These are phyloP conservation scores for Ellobium chinense DNA, from an alignment of 2,888 invertebrate genomes.

Conservation along the genomic window DNA sequence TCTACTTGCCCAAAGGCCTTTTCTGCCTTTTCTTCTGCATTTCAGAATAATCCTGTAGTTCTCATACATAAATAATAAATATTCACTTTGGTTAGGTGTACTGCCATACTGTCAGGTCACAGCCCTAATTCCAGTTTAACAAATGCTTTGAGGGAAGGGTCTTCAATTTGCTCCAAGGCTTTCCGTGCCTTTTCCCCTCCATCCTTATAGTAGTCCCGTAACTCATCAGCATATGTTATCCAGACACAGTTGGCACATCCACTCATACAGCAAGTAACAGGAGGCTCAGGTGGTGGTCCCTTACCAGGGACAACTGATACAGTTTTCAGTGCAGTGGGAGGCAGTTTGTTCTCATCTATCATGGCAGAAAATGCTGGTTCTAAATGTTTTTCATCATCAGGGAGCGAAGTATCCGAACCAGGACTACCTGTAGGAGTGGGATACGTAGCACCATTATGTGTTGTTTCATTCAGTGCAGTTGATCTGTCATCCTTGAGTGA, in stretches of 20 bases:
- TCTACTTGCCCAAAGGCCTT: no score
- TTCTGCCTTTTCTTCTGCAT: no score
- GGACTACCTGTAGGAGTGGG: no score
- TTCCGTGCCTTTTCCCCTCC: constrained; percentile 86
- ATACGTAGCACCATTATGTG: no score
- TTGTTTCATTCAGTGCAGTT: no score
- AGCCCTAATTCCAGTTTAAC: constrained; percentile 86
- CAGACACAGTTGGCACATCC: constrained; percentile 96
- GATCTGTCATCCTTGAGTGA: no score
- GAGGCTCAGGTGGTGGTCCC: constrained; percentile 83
- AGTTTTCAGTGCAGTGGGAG: constrained; percentile 39
- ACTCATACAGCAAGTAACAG: constrained; percentile 93
- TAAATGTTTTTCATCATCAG: constrained; percentile 23
- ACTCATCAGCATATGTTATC: constrained; percentile 91
- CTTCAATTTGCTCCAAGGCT: constrained; percentile 84
- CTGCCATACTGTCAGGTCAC: not conserved
- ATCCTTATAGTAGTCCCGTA: constrained; percentile 81
- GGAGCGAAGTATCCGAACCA: not conserved
- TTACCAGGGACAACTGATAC: constrained; percentile 64
- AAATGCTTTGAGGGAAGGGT: constrained; percentile 91
- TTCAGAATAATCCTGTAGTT: no score
- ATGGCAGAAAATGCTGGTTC: not conserved
- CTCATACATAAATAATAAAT: no score
- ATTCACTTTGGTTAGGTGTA: no score
- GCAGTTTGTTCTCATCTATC: not conserved